These are phyloP conservation scores for Arge pagana DNA, from an alignment of 2,888 invertebrate genomes.

Conservation along the genomic window DNA sequence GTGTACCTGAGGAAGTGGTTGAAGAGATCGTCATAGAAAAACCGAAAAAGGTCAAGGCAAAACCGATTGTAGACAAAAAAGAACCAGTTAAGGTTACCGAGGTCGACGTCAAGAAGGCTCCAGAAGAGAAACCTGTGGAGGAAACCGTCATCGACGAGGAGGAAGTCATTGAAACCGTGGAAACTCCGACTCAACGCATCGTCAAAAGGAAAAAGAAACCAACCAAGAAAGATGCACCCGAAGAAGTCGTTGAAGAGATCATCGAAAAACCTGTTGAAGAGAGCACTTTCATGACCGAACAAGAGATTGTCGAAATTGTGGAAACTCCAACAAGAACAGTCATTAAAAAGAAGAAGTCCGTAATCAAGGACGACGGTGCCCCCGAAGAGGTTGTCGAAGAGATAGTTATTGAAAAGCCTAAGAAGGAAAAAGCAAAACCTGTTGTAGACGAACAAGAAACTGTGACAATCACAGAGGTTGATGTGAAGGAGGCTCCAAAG, in stretches of 20 bases:
- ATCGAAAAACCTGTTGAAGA: slow-evolving; percentile 38
- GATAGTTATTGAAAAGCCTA: slow-evolving; percentile 20
- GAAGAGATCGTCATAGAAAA: slow-evolving; percentile 27
- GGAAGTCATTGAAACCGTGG: slow-evolving; percentile 31
- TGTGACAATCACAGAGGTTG: slow-evolving; percentile 36
- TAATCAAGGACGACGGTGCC: background rate
- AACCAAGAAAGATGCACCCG: slow-evolving; percentile 24
- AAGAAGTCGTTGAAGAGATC: slow-evolving; percentile 40
- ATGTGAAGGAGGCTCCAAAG: slow-evolving; percentile 45
- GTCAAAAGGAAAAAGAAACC: background rate
- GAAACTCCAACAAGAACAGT: slow-evolving; percentile 24
- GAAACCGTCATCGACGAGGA: slow-evolving; percentile 29
- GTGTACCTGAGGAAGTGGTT: slow-evolving; percentile 34
- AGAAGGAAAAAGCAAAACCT: slow-evolving; percentile 9
- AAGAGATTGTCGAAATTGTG: slow-evolving; percentile 17
- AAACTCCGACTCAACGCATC: slow-evolving; percentile 39
- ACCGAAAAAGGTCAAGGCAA: slow-evolving; percentile 26
- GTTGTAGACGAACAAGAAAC: slow-evolving; percentile 22
- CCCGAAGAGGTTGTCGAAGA: slow-evolving; percentile 34
- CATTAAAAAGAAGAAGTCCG: slow-evolving; percentile 20
- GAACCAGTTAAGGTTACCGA: slow-evolving; percentile 35
- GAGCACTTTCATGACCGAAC: slow-evolving; percentile 25
- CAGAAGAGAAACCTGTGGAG: slow-evolving; percentile 41
- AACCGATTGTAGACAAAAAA: slow-evolving; percentile 29
- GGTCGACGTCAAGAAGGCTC: slow-evolving; percentile 38